Base-by-base conservation (phyloP, 2,888 invertebrate genomes). In the Stratiomys singularior region DNA sequence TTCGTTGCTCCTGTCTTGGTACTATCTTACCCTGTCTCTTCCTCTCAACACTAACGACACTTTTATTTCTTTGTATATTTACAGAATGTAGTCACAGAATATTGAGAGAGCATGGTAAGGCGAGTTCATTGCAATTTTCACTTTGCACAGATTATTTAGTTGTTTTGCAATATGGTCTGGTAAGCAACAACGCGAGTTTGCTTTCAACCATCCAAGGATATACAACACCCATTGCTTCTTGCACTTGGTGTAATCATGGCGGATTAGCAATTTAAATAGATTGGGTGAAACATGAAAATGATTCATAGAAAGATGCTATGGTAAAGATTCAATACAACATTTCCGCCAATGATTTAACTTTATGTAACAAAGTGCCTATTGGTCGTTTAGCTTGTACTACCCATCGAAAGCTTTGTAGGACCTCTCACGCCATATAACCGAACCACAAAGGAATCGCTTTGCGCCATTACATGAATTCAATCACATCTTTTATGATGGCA, bases 231-330 rank as follows among this genome's bases (percentile, higher is more conserved):
- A 13, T 52, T 52, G 15, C 52, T 52, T 52, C 52, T 9, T 52
- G 15, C 7, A 18, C 15, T 52, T 52, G 2, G 3, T 13, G 63
- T 5, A 63, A 63, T 63, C 63, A 28, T 27, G 25, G 23, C 63
- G 63, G 63, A 63, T 63, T 63, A 63, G n/a, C 25, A 27, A 63
- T 15, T 63, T 28, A 28, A 63, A 28, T 13, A 58, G 58, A 58
- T 25, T 63, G 28, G 11, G 28, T 27, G 27, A 28, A 63, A 13
- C 9, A 60, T 25, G 60, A 1, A 25, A 25, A 25, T 25, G 28
- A 27, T 5, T 63, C 2, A 27, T 63, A 11, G n/a, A 11, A 63
- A 27, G 25, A n/a, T 63, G 63, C 37, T 63, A 63, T 60, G 21
- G 23, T 18, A 60, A 60, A n/a, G 21, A 52, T 23, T 60, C 60